These are phyloP conservation scores for Drosophila trapezifrons DNA, from an alignment of 1,140 invertebrate genomes.

Conservation along the genomic window DNA sequence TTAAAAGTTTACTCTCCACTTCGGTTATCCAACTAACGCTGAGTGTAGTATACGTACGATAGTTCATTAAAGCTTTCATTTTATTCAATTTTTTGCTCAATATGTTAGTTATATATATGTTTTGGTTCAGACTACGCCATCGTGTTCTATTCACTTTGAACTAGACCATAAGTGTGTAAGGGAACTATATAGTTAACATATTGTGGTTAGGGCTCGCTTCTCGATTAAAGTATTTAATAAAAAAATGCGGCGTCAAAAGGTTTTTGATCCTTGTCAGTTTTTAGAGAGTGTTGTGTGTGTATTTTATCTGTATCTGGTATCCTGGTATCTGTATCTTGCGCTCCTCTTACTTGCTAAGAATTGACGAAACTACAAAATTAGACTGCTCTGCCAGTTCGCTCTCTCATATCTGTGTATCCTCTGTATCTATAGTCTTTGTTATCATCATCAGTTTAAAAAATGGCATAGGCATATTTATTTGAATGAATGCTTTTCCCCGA, in stretches of 20 bases:
- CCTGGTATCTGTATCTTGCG: conserved; percentile 51
- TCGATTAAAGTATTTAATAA: conserved; percentile 65
- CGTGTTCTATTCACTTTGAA: conserved; percentile 43
- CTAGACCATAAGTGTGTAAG: conserved; percentile 39
- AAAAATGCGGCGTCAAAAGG: conserved; percentile 70
- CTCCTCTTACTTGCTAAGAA: conserved; percentile 72
- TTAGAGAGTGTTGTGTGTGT: conserved; percentile 19
- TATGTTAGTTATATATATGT: conserved; percentile 74
- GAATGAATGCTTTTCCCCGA: conserved; percentile 58
- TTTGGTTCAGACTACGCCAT: conserved; percentile 73
- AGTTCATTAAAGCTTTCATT: conserved; percentile 77
- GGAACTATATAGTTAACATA: conserved; percentile 68
- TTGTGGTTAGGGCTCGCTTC: conserved; percentile 46
- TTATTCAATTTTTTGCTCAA: conserved; percentile 61
- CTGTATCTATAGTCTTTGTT: conserved; percentile 61
- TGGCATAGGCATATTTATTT: conserved; percentile 45
- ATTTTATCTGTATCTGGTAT: conserved; percentile 22
- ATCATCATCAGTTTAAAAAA: conserved; percentile 59
- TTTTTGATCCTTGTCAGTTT: conserved; percentile 33
- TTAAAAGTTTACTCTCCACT: conserved; percentile 47
- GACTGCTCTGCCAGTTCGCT: conserved; percentile 28
- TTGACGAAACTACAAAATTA: conserved; percentile 78
- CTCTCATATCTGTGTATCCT: conserved; percentile 56
- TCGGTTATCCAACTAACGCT: conserved; percentile 52
- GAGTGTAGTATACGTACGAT: conserved; percentile 68